Conservation (phyloP, 1,140 invertebrate species). For the Drosophila mauritiana region DNA sequence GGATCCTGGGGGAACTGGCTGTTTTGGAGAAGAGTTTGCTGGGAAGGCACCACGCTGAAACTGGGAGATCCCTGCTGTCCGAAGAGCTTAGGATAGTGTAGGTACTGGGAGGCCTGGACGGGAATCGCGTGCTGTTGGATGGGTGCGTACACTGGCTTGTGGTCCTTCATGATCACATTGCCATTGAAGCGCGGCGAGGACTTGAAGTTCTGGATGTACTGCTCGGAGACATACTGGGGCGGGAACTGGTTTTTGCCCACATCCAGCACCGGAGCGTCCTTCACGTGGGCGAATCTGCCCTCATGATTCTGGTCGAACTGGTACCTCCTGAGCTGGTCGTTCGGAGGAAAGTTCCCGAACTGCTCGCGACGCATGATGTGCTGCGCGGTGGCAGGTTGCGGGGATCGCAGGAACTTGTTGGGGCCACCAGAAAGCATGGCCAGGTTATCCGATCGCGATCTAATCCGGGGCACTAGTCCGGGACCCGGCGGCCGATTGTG, state of each 20-base stretch:
- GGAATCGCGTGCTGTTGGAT: conserved; percentile 66
- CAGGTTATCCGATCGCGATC: conserved; percentile 45
- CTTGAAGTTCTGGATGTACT: conserved; percentile 74
- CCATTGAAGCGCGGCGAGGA: conserved; percentile 69
- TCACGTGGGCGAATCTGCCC: conserved; percentile 52
- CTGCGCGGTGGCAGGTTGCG: conserved; percentile 37
- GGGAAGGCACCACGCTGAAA: conserved; percentile 30
- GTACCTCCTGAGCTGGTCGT: conserved; percentile 35
- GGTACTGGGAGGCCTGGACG: conserved; percentile 54
- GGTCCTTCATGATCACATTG: conserved; percentile 52
- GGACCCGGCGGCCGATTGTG: conserved; percentile 38
- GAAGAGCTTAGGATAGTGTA: conserved; percentile 30
- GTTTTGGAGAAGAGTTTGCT: conserved; percentile 34
- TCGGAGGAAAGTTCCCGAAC: conserved; percentile 11
- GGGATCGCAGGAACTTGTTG: conserved; percentile 31
- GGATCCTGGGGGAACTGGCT: conserved; percentile 11
- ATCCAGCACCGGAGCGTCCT: conserved; percentile 61
- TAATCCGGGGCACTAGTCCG: conserved; percentile 23
- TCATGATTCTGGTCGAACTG: conserved; percentile 38
- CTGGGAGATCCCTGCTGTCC: conserved; percentile 17
- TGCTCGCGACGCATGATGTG: conserved; percentile 63
- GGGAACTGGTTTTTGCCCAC: conserved; percentile 67
- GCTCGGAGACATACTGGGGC: conserved; percentile 49
- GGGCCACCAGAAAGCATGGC: conserved; percentile 9
- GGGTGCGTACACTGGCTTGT: conserved; percentile 48